These are phyloP conservation scores for Ancistrus triradiatus DNA, from an alignment of 2,113 vertebrate species.

Conservation along the genomic window DNA sequence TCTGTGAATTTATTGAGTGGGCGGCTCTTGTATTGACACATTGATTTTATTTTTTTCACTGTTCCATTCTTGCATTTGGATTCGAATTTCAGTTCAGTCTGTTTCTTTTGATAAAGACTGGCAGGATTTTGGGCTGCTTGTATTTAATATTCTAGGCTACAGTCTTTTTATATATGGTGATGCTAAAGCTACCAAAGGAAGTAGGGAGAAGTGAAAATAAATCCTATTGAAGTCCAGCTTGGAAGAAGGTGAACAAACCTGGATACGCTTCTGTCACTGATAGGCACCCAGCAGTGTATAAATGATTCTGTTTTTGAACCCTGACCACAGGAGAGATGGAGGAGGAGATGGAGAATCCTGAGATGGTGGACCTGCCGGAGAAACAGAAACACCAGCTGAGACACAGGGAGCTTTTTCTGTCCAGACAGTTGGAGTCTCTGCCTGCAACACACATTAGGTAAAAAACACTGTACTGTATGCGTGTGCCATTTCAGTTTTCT, in stretches of 20 bases:
- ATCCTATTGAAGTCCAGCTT: too few relatives aligned
- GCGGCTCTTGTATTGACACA: background rate
- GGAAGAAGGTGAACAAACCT: too few relatives aligned
- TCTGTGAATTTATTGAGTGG: background rate
- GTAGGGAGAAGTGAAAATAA: too few relatives aligned
- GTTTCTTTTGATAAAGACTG: too few relatives aligned
- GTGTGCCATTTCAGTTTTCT: background rate
- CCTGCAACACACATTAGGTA: constrained; percentile 97
- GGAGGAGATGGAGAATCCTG: constrained; percentile 95
- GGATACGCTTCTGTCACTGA: too few relatives aligned
- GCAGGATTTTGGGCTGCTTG: too few relatives aligned
- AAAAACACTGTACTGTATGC: constrained; percentile 10
- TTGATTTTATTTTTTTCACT: background rate
- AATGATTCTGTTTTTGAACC: constrained; percentile 37
- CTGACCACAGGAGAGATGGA: constrained; percentile 82
- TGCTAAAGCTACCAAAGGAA: too few relatives aligned
- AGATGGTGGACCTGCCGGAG: constrained; percentile 88
- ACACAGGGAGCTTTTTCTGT: constrained; percentile 91
- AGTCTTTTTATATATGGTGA: too few relatives aligned
- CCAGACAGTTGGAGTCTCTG: constrained; percentile 89
- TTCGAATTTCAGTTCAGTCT: too few relatives aligned
- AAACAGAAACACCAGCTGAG: constrained; percentile 93
- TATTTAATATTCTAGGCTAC: too few relatives aligned
- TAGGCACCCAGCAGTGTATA: background rate
- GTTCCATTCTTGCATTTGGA: too few relatives aligned